phyloP scores from a whole-genome alignment of 2,113 vertebrate genomes.

The Ranitomeya imitator region DNA sequence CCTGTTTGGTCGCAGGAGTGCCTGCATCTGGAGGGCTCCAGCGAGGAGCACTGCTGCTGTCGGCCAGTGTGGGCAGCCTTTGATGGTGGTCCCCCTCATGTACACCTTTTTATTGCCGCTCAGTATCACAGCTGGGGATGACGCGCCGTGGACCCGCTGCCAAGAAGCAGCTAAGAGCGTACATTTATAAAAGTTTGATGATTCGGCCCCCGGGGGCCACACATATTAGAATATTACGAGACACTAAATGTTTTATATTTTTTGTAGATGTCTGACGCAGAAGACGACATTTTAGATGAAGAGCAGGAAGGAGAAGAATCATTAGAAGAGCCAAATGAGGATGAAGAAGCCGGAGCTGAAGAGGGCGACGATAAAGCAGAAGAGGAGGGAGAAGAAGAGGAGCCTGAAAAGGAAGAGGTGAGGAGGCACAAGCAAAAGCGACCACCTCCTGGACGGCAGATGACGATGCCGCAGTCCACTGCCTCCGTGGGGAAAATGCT shows the following conservation, averaged over 20 bases:
- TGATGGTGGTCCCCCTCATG: too few species aligned
- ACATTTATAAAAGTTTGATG: not conserved
- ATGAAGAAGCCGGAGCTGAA: conserved; percentile 10
- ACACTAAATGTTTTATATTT: not conserved
- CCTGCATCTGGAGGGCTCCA: too few species aligned
- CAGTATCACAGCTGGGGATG: too few species aligned
- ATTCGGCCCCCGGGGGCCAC: not conserved
- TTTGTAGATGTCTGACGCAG: conserved; percentile 68
- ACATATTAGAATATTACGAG: not conserved
- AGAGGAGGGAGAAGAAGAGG: conserved; percentile 37
- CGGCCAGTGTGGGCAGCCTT: too few species aligned
- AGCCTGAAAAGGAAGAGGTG: not conserved
- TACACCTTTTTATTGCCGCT: too few species aligned
- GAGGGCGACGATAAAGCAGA: conserved; percentile 59
- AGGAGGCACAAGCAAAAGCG: not conserved
- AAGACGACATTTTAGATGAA: conserved; percentile 59
- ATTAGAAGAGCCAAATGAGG: conserved; percentile 57
- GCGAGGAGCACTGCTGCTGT: too few species aligned
- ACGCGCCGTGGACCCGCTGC: not conserved
- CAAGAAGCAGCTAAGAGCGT: not conserved
- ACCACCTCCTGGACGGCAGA: not conserved
- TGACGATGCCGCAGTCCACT: not conserved
- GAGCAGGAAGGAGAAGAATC: conserved; percentile 57
- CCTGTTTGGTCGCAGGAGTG: too few species aligned
- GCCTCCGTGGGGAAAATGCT: not conserved